Evolutionary conservation across 2,888 invertebrate genomes (phyloP).

Genomic region (Diarsia dahlii): DNA sequence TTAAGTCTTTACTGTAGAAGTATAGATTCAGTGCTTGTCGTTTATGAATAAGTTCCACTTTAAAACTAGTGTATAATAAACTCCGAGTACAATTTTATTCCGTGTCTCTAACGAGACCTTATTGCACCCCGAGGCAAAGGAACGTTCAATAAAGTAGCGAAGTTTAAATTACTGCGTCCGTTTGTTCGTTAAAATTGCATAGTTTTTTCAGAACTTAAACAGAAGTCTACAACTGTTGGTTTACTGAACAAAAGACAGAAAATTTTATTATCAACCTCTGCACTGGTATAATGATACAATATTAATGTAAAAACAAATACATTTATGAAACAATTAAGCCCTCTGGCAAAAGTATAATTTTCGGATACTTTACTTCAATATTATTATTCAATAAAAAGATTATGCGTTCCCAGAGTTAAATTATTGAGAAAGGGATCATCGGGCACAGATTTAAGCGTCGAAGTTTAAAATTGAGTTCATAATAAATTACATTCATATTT

Average conservation of each 20-base stretch:
- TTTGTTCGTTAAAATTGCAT: constrained; percentile 12
- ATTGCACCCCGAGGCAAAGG: neutral
- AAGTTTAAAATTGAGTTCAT: constrained; percentile 22
- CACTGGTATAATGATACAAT: neutral
- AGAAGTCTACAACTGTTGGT: neutral
- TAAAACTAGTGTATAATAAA: neutral
- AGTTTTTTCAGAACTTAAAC: neutral
- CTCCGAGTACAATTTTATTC: neutral
- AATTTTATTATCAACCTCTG: neutral
- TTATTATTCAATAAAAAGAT: constrained; percentile 16
- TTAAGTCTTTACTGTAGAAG: too few relatives aligned
- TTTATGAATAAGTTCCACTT: neutral
- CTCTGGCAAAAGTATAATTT: neutral
- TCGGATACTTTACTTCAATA: neutral
- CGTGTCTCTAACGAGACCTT: constrained; percentile 3
- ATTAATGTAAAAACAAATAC: neutral
- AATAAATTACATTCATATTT: neutral
- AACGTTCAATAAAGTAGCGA: neutral
- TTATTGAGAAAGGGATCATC: neutral
- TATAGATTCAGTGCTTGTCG: neutral
- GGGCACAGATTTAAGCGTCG: neutral
- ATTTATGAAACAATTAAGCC: neutral
- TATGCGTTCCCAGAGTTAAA: constrained; percentile 1
- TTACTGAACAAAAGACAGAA: neutral
- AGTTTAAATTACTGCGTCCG: constrained; percentile 2